These are phyloP conservation scores for Neogobius melanostomus DNA, from an alignment of 2,113 vertebrate species.

Conservation along the genomic window DNA sequence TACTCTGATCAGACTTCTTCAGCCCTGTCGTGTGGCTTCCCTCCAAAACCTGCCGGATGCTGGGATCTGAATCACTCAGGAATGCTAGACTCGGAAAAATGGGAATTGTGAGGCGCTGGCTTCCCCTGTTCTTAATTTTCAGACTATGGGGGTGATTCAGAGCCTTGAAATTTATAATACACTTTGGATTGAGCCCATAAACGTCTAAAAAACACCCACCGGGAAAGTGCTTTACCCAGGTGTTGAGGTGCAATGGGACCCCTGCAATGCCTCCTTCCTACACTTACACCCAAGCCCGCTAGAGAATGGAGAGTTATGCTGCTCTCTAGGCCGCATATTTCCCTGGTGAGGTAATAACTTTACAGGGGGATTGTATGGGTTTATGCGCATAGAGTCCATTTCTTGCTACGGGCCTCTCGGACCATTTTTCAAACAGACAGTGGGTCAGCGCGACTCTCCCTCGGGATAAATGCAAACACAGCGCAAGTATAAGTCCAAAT, in stretches of 20 bases:
- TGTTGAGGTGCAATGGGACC: slow-evolving; percentile 53
- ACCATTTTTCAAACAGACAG: slow-evolving; percentile 49
- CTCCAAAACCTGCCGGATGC: slow-evolving; percentile 60
- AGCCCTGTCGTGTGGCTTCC: slow-evolving; percentile 44
- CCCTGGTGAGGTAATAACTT: slow-evolving; percentile 68
- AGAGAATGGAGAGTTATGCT: slow-evolving; percentile 39
- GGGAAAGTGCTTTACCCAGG: slow-evolving; percentile 43
- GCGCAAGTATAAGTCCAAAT: slow-evolving; percentile 1
- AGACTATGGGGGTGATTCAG: slow-evolving; percentile 46
- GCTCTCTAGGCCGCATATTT: slow-evolving; percentile 59
- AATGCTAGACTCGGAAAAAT: slow-evolving; percentile 58
- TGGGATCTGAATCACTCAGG: slow-evolving; percentile 58
- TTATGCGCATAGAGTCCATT: slow-evolving; percentile 48
- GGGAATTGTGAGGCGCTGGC: slow-evolving; percentile 49
- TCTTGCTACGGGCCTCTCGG: slow-evolving; percentile 50
- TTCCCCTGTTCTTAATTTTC: slow-evolving; percentile 73
- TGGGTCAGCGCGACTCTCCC: slow-evolving; percentile 40
- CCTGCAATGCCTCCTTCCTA: slow-evolving; percentile 37
- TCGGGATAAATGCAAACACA: slow-evolving; percentile 14
- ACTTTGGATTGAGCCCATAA: slow-evolving; percentile 39
- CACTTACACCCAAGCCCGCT: slow-evolving; percentile 32
- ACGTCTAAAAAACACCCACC: slow-evolving; percentile 24
- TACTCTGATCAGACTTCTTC: slow-evolving; percentile 37
- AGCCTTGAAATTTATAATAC: slow-evolving; percentile 55
- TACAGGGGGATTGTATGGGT: slow-evolving; percentile 53